Conservation (phyloP, 2,113 vertebrate genomes). For the Lamprologus tigripictilis region DNA sequence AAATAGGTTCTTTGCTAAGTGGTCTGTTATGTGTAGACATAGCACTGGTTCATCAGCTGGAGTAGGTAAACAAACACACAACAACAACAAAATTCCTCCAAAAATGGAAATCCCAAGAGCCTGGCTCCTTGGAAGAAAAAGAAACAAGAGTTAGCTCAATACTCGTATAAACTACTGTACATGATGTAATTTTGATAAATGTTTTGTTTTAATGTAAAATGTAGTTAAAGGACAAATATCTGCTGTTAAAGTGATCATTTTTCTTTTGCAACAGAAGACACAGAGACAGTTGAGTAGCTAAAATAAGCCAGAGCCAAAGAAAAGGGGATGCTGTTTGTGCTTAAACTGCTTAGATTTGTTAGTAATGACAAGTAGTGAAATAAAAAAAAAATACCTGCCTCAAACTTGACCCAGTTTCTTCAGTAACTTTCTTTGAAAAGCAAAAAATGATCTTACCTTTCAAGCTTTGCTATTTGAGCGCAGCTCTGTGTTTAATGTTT, state of each 20-base stretch:
- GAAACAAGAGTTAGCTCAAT: neutral
- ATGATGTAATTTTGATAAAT: neutral
- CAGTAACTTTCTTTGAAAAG: neutral
- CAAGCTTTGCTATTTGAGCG: neutral
- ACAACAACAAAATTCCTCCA: neutral
- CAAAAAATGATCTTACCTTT: neutral
- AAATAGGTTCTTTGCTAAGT: neutral
- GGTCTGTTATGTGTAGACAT: neutral
- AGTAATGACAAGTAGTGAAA: neutral
- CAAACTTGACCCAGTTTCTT: neutral
- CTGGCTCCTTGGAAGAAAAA: neutral
- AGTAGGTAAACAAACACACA: neutral
- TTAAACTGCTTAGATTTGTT: neutral
- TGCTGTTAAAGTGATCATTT: neutral
- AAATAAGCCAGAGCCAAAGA: neutral
- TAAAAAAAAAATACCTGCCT: neutral
- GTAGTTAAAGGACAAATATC: neutral
- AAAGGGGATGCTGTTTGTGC: neutral
- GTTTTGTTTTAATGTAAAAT: neutral
- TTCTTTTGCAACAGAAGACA: neutral
- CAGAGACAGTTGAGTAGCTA: neutral
- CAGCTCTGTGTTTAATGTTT: neutral
- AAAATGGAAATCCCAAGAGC: neutral
- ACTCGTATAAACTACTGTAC: neutral
- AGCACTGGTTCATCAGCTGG: neutral